Percentiles rank a stretch among this genome's conserved stretches.
Evolutionary conservation across 2,797 vertebrate genomes (phyloP).

Genomic region (Urophycis tenuis): DNA sequence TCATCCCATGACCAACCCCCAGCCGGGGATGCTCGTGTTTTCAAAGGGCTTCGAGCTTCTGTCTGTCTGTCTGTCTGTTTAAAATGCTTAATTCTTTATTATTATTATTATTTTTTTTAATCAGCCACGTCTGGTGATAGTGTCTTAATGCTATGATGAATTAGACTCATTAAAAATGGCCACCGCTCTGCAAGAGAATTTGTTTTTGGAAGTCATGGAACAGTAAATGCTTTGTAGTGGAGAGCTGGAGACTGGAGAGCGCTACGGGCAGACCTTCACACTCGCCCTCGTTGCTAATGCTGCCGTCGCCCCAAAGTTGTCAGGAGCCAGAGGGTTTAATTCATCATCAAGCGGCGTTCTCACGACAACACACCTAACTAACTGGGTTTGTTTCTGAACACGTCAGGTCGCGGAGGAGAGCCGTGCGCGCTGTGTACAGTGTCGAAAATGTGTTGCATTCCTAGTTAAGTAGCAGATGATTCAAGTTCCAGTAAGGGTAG

Average conservation of each 20-base stretch:
- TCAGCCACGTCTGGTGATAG: background rate
- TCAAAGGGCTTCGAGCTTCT: constrained; percentile 14
- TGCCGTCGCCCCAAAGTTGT: background rate
- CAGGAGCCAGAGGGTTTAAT: background rate
- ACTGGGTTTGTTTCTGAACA: background rate
- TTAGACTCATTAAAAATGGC: background rate
- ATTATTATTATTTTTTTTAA: too few species aligned
- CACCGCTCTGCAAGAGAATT: background rate
- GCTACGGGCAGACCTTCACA: background rate
- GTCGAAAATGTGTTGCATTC: background rate
- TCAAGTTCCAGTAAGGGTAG: constrained; percentile 13
- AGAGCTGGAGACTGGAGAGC: background rate
- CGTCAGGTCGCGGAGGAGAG: background rate
- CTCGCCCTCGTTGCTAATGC: background rate
- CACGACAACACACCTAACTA: background rate
- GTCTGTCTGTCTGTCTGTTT: too few species aligned
- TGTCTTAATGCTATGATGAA: background rate
- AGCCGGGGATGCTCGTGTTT: constrained; percentile 35
- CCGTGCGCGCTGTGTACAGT: background rate
- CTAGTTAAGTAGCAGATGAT: constrained; percentile 14
- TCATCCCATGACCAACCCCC: constrained; percentile 25
- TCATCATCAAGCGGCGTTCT: background rate
- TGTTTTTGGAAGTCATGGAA: background rate
- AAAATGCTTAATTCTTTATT: background rate
- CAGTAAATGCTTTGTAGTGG: background rate